Base-by-base conservation (phyloP, 2,888 invertebrate genomes). In the Synergus japonicus region DNA sequence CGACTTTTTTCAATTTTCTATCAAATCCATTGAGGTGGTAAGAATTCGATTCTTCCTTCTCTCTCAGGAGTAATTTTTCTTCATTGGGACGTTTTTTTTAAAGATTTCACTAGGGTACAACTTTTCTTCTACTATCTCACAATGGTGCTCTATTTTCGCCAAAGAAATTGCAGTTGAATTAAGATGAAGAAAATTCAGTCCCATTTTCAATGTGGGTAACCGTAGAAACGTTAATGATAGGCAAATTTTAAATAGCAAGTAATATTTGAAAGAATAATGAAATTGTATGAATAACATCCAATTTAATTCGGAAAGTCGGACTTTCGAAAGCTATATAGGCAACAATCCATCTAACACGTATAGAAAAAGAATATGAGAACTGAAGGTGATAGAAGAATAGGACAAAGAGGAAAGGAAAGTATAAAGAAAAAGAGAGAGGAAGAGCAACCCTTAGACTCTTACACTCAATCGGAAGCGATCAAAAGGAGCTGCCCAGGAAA, bases 401-500 rank as follows among this genome's bases (percentile, higher is more conserved):
- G 37, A 73, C 54, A 73, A 73, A 73, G 73, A 73, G 54, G 15
- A 12, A 58, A 41, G 54, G 54, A 73, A 73, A 58, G 54, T 49
- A 54, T 54, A 73, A 54, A 73, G 54, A 58, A 54, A 49, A 54
- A 37, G 73, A 41, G n/a, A 37, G 37, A 54, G 73, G 54, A 73
- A 37, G 54, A 37, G 41, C 73, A 54, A 41, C 37, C 54, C 73
- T 58, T 73, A 73, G 73, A 73, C 54, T 73, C n/a, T 73, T 58
- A 73, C 37, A 73, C 73, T 73, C 73, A 73, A 73, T 73, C 73
- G 73, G 73, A 58, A 73, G 54, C 49, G 73, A 73, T 73, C 73
- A 49, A 73, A 73, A 54, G 73, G 73, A 73, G 73, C 73, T 73
- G 73, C 73, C 73, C 73, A 54, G 73, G 73, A 73, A 73, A 58